Evolutionary conservation across 2,113 vertebrate genomes (phyloP).

Genomic region (Myotis brandtii): DNA sequence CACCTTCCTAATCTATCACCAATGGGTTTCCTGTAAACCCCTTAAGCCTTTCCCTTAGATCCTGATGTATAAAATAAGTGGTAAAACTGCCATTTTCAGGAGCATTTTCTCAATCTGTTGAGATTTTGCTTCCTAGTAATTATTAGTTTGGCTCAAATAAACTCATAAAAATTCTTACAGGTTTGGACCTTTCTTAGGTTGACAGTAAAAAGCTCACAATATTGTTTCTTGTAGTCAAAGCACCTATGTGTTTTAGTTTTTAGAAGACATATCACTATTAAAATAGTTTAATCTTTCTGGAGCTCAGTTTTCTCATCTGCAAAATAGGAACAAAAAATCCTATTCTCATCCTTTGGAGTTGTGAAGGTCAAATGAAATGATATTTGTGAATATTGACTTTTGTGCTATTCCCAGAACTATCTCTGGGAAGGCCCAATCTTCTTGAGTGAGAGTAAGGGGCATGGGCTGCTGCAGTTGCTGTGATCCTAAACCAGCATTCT

Average conservation of each 20-base stretch:
- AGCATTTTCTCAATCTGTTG: too few relatives aligned
- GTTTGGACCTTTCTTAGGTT: too few relatives aligned
- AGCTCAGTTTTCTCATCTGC: neutral
- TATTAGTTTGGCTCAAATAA: too few relatives aligned
- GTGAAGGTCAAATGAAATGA: neutral
- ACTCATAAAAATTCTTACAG: too few relatives aligned
- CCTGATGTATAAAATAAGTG: too few relatives aligned
- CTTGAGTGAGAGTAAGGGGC: neutral
- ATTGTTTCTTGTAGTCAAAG: neutral
- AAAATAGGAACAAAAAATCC: neutral
- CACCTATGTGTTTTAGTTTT: neutral
- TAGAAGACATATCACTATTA: neutral
- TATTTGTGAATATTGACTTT: neutral
- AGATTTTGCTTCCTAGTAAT: too few relatives aligned
- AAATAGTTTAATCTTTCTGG: conserved; percentile 11
- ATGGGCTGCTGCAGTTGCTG: neutral
- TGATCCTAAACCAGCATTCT: neutral
- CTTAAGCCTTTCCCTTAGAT: too few relatives aligned
- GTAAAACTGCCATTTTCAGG: too few relatives aligned
- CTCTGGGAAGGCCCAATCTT: neutral
- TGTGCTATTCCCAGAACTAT: neutral
- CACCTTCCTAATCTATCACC: too few relatives aligned
- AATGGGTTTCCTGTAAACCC: too few relatives aligned
- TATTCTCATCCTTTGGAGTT: neutral
- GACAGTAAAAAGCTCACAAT: neutral